phyloP scores from a whole-genome alignment of 2,797 vertebrate genomes.

The Microctenopoma steveboyesi region DNA sequence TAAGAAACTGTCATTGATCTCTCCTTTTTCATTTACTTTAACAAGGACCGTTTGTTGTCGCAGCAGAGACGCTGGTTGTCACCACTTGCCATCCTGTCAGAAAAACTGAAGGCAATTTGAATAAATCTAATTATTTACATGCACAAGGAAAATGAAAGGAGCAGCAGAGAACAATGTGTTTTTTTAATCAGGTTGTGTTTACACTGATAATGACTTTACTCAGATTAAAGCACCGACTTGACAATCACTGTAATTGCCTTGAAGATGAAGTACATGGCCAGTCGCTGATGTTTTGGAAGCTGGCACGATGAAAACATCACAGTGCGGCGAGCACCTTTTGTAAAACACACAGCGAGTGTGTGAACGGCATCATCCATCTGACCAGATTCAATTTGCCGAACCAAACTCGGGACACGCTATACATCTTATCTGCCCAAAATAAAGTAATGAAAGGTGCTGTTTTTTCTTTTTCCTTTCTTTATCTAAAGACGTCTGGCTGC shows the following conservation, averaged over 20 bases:
- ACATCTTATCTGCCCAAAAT: conserved; percentile 1
- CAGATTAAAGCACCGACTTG: conserved; percentile 45
- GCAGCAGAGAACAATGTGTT: conserved; percentile 15
- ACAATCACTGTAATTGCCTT: conserved; percentile 56
- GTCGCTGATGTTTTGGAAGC: conserved; percentile 5
- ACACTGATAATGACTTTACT: conserved; percentile 39
- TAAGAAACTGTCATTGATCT: conserved; percentile 7
- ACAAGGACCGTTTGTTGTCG: conserved; percentile 1
- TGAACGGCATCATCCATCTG: conserved; percentile 17
- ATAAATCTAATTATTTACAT: conserved; percentile 44
- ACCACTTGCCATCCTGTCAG: conserved; percentile 6
- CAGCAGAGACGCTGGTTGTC: conserved; percentile 11
- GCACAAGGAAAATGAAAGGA: conserved; percentile 23
- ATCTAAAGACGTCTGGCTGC: conserved; percentile 39
- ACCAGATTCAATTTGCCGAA: not conserved
- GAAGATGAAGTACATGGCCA: conserved; percentile 33
- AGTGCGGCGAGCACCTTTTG: conserved; percentile 2
- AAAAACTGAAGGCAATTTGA: conserved; percentile 17
- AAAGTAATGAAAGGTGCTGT: not conserved
- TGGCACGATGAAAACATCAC: conserved; percentile 5
- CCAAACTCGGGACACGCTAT: not conserved
- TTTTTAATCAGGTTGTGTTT: conserved; percentile 62
- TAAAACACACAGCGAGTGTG: not conserved
- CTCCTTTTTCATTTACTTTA: conserved; percentile 19
- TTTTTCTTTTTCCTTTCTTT: not conserved